A percentile compares a stretch with the other conserved stretches of the same genome.
Evolutionary conservation across 2,113 vertebrate genomes (phyloP).

Genomic region (Rhineura floridana): DNA sequence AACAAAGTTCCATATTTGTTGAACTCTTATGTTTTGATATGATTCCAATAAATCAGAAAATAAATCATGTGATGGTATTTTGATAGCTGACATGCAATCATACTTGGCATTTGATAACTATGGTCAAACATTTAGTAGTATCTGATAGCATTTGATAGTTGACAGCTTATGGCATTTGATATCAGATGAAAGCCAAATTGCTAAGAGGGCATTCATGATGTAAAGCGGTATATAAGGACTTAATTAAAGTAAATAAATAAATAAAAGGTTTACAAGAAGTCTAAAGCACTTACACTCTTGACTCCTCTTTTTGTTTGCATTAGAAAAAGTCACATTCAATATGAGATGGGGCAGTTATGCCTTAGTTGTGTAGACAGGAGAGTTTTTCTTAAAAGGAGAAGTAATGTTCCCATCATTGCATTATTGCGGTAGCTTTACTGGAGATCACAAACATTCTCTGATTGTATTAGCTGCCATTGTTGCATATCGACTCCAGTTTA

Average conservation of each 20-base stretch:
- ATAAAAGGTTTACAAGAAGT: conserved; percentile 3
- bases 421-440: neutral
- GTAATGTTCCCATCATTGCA: neutral
- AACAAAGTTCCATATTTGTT: neutral
- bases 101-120: neutral
- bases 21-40: neutral
- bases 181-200: conserved; percentile 7
- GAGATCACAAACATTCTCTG: neutral
- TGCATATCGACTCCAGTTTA: neutral
- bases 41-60: neutral
- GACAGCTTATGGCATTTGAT: conserved; percentile 6
- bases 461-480: neutral
- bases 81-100: neutral
- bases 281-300: neutral
- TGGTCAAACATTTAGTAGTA: neutral
- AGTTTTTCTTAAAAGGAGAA: neutral
- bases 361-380: neutral
- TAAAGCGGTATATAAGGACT: too few relatives aligned
- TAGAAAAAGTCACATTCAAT: neutral
- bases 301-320: neutral
- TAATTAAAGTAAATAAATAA: too few relatives aligned
- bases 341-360: neutral
- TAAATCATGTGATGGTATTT: neutral
- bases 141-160: conserved; percentile 11
- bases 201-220: too few relatives aligned